Evolutionary conservation across 2,113 vertebrate species (phyloP), one percentile per base, ranked within the genome.

Genomic region (Taurulus bubalis): DNA sequence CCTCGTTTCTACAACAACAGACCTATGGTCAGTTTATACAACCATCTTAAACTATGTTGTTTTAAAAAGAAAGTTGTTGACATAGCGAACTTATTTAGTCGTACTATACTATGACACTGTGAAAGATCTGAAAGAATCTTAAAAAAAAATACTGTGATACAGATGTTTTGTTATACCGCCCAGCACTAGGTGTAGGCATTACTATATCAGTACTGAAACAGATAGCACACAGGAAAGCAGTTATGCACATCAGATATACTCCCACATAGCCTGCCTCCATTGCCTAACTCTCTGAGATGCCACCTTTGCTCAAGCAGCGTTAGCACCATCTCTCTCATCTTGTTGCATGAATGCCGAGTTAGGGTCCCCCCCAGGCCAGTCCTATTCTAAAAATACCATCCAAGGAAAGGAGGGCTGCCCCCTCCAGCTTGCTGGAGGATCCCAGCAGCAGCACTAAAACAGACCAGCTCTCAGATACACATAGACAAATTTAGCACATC

Each of bases 341-440:
- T 28, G 51, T 53, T 85, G 71, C 80, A 72, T 80, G 81, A 71
- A 71, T 63, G 79, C 92, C 20, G 81, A 87, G 86, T 87, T 90
- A 84, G 90, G 88, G 89, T 92, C 91, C 92, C 91, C 92, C 93
- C 90, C 87, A 88, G 91, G 91, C 87, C 83, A 64, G 77, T 75
- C 76, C 83, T 66, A 4, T 11, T 82, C 93, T 93, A 95, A 93
- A 94, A 92, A 95, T 95, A 95, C 68, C 80, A 74, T 51, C 74
- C 68, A 74, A 80, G 87, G 65, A 88, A 87, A 89, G 85, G 78
- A 92, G 90, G 92, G 87, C 90, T 90, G 92, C 82, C 91, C 90
- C 85, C 87, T 87, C 79, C 63, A 84, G 80, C 83, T 82, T 28
- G 77, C 89, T 75, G 84, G 71, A 92, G 85, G 85, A 87, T 92